Evolutionary conservation across 1,140 invertebrate genomes (phyloP).

Genomic region (Eubasilissa regina): DNA sequence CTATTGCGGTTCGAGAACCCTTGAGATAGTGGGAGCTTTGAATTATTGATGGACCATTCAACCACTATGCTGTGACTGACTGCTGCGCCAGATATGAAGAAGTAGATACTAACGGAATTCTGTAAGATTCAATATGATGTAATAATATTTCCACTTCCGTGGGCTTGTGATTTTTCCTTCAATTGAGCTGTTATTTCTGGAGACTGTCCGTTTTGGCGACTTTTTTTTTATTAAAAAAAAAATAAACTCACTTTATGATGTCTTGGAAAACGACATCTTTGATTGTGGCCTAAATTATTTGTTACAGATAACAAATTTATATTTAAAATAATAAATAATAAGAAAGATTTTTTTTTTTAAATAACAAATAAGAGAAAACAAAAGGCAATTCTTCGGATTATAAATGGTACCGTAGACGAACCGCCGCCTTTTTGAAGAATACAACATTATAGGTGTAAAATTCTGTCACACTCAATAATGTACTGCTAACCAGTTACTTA

Average conservation of each 20-base stretch:
- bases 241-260: background rate
- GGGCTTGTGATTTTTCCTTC: background rate
- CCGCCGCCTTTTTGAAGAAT: too few relatives aligned
- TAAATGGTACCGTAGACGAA: too few relatives aligned
- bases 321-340: background rate
- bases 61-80: background rate
- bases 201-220: too few relatives aligned
- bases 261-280: too few relatives aligned
- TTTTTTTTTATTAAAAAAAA: background rate
- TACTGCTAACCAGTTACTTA: too few relatives aligned
- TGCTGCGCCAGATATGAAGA: constrained; percentile 12
- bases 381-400: too few relatives aligned
- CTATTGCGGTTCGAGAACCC: background rate
- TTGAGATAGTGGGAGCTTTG: constrained; percentile 5
- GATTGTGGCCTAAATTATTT: too few relatives aligned
- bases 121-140: background rate
- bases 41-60: constrained; percentile 22
- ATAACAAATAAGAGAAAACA: too few relatives aligned
- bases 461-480: too few relatives aligned
- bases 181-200: background rate
- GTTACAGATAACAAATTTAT: too few relatives aligned
- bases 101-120: background rate
- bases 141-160: background rate
- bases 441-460: too few relatives aligned
- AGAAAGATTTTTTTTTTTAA: background rate